Percentiles rank a stretch among this genome's conserved stretches.
phyloP scores from a whole-genome alignment of 1,140 invertebrate species.

The Ylistrum balloti region DNA sequence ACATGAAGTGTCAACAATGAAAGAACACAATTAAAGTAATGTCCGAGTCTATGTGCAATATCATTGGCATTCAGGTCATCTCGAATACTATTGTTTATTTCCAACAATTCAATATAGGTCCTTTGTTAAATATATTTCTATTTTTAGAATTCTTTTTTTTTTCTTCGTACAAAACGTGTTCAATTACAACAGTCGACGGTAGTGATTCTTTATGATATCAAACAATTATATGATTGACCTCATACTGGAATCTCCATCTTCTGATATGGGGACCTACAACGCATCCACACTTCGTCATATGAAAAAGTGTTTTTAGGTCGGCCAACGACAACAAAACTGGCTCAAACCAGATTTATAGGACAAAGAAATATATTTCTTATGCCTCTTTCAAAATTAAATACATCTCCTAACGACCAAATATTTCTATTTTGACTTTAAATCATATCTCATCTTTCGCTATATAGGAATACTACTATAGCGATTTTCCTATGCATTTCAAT shows the following conservation, averaged over 20 bases:
- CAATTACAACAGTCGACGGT: no score
- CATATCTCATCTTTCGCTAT: neutral
- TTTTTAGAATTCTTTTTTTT: no score
- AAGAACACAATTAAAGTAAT: no score
- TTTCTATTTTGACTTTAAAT: neutral
- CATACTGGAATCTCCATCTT: neutral
- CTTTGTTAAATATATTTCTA: no score
- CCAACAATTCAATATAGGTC: no score
- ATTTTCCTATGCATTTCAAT: conserved; percentile 46
- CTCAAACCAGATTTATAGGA: conserved; percentile 54
- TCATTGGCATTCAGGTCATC: no score
- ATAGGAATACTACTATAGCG: neutral
- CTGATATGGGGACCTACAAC: neutral
- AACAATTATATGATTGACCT: neutral
- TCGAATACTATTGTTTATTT: no score
- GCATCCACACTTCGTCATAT: neutral
- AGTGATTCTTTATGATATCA: no score
- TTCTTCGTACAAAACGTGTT: no score
- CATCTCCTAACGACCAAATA: neutral
- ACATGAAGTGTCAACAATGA: no score
- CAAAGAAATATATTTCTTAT: conserved; percentile 47
- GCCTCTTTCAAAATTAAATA: neutral
- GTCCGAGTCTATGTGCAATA: no score
- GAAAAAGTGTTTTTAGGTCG: conserved; percentile 42
- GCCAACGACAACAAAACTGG: conserved; percentile 52